Conservation (phyloP, 2,888 invertebrate species). For the Tipula vernalis region DNA sequence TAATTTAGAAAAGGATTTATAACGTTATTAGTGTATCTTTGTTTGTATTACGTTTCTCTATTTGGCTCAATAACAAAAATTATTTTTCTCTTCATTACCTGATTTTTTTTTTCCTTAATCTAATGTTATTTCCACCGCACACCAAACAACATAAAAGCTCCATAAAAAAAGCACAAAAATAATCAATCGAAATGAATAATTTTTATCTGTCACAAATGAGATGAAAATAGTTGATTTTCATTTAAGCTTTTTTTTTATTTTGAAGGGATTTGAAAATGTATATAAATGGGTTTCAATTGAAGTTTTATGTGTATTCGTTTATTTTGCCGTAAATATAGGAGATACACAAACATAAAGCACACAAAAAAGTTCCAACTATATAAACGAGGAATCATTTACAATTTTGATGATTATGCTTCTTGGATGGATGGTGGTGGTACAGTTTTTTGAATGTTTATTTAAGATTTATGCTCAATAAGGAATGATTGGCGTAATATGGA, state of each 20-base stretch:
- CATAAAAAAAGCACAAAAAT: neutral
- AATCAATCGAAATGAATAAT: neutral
- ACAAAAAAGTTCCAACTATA: neutral
- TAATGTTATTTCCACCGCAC: neutral
- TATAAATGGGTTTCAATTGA: neutral
- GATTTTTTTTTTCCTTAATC: neutral
- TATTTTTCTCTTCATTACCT: neutral
- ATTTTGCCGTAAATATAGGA: neutral
- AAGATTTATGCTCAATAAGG: neutral
- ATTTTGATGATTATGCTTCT: neutral
- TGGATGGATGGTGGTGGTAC: neutral
- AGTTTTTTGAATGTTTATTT: neutral
- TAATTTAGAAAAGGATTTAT: neutral
- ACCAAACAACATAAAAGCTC: neutral
- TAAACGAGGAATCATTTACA: neutral
- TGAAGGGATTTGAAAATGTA: neutral
- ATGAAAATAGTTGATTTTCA: neutral
- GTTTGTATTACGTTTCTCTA: neutral
- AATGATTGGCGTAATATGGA: neutral
- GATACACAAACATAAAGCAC: neutral
- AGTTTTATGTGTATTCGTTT: neutral
- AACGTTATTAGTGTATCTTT: neutral
- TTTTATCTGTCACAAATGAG: neutral
- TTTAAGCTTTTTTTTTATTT: neutral
- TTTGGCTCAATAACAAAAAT: neutral